Evolutionary conservation across 2,888 invertebrate genomes (phyloP).

Genomic region (Pogonocherus hispidulus): DNA sequence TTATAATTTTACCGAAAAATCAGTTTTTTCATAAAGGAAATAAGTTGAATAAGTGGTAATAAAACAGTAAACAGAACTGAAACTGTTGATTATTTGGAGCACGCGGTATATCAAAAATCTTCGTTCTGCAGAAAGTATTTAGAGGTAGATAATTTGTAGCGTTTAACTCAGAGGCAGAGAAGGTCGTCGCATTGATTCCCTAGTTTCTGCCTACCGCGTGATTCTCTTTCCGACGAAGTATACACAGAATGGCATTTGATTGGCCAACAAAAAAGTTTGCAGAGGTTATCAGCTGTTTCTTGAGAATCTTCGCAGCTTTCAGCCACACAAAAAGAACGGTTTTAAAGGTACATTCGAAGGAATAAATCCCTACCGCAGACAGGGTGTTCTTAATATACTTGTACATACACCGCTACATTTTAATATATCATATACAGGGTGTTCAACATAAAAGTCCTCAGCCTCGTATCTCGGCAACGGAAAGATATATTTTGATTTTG

Average conservation of each 20-base stretch:
- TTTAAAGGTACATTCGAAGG: constrained; percentile 48
- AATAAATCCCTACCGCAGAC: too few species aligned
- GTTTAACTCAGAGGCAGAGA: constrained; percentile 41
- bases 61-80: too few species aligned
- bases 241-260: constrained; percentile 69
- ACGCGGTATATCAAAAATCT: background rate
- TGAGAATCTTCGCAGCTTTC: constrained; percentile 54
- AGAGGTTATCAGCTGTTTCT: constrained; percentile 66
- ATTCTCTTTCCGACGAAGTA: constrained; percentile 65
- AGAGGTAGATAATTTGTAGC: constrained; percentile 39
- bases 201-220: constrained; percentile 54
- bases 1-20: too few species aligned
- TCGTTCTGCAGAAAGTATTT: constrained; percentile 39
- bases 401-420: too few species aligned
- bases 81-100: too few species aligned
- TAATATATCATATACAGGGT: too few species aligned
- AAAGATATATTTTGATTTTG: too few species aligned
- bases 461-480: too few species aligned
- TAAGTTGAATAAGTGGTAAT: too few species aligned
- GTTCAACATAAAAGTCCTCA: too few species aligned
- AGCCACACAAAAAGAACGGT: constrained; percentile 50
- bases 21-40: too few species aligned
- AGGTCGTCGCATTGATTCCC: constrained; percentile 59
- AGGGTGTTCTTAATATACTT: too few species aligned
- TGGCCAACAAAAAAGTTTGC: constrained; percentile 69